phyloP scores from a whole-genome alignment of 2,113 vertebrate species.

The Coregonus clupeaformis region DNA sequence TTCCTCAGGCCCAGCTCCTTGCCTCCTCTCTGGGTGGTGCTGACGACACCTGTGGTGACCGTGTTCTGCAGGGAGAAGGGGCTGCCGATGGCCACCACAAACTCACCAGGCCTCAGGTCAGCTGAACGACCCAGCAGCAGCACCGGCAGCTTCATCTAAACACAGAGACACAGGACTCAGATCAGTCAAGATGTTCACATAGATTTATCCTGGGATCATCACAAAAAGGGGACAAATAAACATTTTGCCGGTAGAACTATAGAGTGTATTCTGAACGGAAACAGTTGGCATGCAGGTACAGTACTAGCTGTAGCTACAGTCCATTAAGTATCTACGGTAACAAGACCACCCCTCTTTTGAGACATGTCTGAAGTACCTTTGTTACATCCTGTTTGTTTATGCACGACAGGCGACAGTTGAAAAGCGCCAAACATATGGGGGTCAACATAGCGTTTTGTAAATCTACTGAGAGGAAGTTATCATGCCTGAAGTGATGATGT shows the following conservation, averaged over 20 bases:
- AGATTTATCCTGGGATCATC: not conserved
- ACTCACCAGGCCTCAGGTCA: conserved; percentile 93
- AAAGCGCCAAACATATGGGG: not conserved
- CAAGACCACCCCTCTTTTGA: not conserved
- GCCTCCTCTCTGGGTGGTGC: conserved; percentile 85
- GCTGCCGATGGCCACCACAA: conserved; percentile 89
- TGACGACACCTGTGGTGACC: conserved; percentile 87
- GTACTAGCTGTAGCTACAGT: not conserved
- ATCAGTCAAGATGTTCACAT: not conserved
- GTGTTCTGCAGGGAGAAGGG: conserved; percentile 90
- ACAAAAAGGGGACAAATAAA: not conserved
- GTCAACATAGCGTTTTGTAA: too few relatives aligned
- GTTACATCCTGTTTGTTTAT: not conserved
- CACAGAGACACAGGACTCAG: not conserved
- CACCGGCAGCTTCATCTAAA: conserved; percentile 88
- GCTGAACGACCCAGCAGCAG: conserved; percentile 89
- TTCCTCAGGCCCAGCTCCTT: conserved; percentile 86
- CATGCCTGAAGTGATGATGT: not conserved
- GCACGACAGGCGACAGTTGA: not conserved
- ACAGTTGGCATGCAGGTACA: not conserved
- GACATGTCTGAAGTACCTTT: not conserved
- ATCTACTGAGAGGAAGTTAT: too few relatives aligned
- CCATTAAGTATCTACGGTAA: too few relatives aligned
- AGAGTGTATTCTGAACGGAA: not conserved
- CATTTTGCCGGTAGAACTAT: not conserved